Evolutionary conservation across 2,888 invertebrate genomes (phyloP).

Genomic region (Phortica magna): DNA sequence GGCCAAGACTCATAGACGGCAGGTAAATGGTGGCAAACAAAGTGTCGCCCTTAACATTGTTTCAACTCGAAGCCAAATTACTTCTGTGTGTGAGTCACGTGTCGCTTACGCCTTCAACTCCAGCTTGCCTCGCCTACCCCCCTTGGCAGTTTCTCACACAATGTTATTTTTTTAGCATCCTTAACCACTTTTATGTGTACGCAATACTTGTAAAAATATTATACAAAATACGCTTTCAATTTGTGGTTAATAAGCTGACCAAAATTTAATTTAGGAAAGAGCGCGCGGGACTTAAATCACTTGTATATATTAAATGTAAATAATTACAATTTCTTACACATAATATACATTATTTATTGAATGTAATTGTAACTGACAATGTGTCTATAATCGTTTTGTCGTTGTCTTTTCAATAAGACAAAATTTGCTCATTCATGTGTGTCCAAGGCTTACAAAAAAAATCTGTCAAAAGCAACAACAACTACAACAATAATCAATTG

Average conservation of each 20-base stretch:
- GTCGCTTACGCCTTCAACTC: conserved; percentile 68
- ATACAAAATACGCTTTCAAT: not conserved
- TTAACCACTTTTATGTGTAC: conserved; percentile 6
- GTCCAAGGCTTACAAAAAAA: conserved; percentile 52
- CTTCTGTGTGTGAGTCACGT: conserved; percentile 71
- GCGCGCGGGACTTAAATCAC: too few relatives aligned
- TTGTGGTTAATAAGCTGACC: too few relatives aligned
- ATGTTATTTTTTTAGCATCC: not conserved
- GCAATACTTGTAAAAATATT: not conserved
- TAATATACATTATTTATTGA: not conserved
- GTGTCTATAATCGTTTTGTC: too few relatives aligned
- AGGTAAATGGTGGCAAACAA: conserved; percentile 40
- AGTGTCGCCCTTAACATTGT: conserved; percentile 3
- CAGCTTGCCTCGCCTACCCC: conserved; percentile 23
- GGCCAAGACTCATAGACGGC: conserved; percentile 52
- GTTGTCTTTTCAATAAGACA: conserved; percentile 8
- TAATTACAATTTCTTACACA: not conserved
- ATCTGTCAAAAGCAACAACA: conserved; percentile 67
- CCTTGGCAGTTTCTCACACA: conserved; percentile 63
- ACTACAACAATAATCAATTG: conserved; percentile 68
- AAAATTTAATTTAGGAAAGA: too few relatives aligned
- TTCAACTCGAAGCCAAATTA: conserved; percentile 58
- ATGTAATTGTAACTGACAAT: not conserved
- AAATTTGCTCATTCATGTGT: conserved; percentile 53
- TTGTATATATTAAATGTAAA: too few relatives aligned